These are phyloP conservation scores for Amorpha juglandis DNA, from an alignment of 2,888 invertebrate species.

Conservation along the genomic window DNA sequence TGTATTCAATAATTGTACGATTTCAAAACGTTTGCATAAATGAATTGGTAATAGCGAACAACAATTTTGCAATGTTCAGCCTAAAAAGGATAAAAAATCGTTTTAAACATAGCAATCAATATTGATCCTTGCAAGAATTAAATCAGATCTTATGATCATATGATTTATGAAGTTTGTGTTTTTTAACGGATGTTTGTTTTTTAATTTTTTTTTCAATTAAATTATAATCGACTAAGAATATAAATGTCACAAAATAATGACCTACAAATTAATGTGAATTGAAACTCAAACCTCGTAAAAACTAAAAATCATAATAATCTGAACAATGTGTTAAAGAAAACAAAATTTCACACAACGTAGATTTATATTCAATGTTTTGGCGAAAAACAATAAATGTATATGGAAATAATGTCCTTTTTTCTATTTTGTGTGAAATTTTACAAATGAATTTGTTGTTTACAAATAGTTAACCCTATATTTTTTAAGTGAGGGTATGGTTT, in stretches of 20 bases:
- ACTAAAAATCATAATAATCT: not conserved
- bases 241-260: not conserved
- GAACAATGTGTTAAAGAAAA: not conserved
- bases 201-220: too few species aligned
- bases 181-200: not conserved
- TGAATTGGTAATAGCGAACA: not conserved
- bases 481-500: slow-evolving; percentile 23
- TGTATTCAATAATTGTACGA: not conserved
- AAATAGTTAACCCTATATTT: not conserved
- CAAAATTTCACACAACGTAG: too few species aligned
- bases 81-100: not conserved
- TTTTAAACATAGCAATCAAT: too few species aligned
- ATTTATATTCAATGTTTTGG: not conserved
- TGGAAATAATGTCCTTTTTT: not conserved
- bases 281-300: not conserved
- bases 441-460: not conserved
- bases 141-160: too few species aligned
- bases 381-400: not conserved
- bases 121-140: too few species aligned
- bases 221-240: not conserved
- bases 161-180: too few species aligned
- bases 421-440: slow-evolving; percentile 1
- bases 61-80: not conserved
- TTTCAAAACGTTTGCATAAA: not conserved
- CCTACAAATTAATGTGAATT: too few species aligned